Base-by-base conservation (phyloP, 2,797 vertebrate species). In the Sebastes variabilis region DNA sequence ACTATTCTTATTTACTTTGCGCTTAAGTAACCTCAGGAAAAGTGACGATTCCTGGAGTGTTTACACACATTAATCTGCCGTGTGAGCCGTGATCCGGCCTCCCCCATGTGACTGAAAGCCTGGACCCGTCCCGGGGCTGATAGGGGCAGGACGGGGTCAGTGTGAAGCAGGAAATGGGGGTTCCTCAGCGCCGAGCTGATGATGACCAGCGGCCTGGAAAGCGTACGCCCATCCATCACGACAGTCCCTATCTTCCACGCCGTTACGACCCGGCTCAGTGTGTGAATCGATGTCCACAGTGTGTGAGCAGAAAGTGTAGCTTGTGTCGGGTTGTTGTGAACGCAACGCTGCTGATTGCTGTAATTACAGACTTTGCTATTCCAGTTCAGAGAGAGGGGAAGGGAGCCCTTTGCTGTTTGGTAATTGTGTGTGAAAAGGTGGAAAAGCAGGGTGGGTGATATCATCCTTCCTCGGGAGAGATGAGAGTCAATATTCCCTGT, bases 131-230 rank as follows among this genome's bases (percentile, higher is more conserved):
- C 83, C 3, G 70, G 65, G 84, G 84, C 85, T 93, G 92, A 94
- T 93, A 84, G 92, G 90, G 88, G 59, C 82, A 84, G 82, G 68
- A 83, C 74, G 76, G 79, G 91, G 92, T 93, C 90, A 93, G 70
- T 1, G 36, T 25, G 34, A 85, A 82, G 82, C 87, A 90, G 93
- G 92, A 93, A 94, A 91, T 79, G 79, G 86, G 76, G 81, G 78
- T 81, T 85, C 58, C 77, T 69, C 64, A n/a, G 80, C 55, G 76
- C 84, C 87, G 52, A 82, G 83, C 68, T 79, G 83, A 86, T 88
- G 94, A 94, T 93, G 92, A 92, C 87, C 92, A 93, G 89, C 75
- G 81, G 91, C 86, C 90, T 89, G 90, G 91, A 93, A 92, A 92
- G 88, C 52, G 34, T 7, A 59, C 68, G 79, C 80, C 79, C 91